Evolutionary conservation across 2,797 vertebrate genomes (phyloP), one percentile per base, ranked within the genome.

Genomic region (Apogon talboti): DNA sequence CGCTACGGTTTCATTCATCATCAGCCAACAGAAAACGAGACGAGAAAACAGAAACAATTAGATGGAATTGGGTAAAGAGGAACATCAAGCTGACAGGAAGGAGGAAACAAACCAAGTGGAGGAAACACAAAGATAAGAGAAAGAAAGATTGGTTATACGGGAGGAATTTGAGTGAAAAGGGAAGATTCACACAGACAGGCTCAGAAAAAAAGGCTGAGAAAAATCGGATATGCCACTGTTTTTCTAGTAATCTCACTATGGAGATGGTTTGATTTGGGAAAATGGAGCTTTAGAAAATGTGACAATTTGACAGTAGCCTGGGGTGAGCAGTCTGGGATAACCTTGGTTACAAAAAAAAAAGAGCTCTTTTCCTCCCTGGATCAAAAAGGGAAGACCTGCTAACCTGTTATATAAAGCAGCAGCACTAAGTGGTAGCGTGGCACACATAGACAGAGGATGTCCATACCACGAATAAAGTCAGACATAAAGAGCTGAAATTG

Each of bases 231-330:
- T 28, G n/a, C 43, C 45, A 49, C 41, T 66, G 47, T 76, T 62
- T 24, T 38, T 48, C 44, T 56, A 35, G 59, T 76, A 67, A 71
- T 83, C 65, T 62, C 33, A 65, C 68, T 11, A 53, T 45, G 45
- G 54, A 71, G 53, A 71, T 45, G 50, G 65, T 70, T 72, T 76
- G 81, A 86, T 82, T 85, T 76, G 64, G 59, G 53, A 66, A 79
- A 82, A 77, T 48, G 21, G 62, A 82, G 54, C 38, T 74, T 75
- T 72, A 70, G 54, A 82, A 79, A 83, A 74, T 72, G 67, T 71
- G 79, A 85, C 75, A 84, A 47, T 74, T 68, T 74, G 79, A 86
- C 82, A 85, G 64, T 74, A 71, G 82, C 85, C 83, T 19, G 41
- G 70, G 82, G 83, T 71, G 28, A 79, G 67, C 30, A 24, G 55